Evolutionary conservation across 2,888 invertebrate species (phyloP), one percentile per base, ranked within the genome.

Genomic region (Allygus modestus): DNA sequence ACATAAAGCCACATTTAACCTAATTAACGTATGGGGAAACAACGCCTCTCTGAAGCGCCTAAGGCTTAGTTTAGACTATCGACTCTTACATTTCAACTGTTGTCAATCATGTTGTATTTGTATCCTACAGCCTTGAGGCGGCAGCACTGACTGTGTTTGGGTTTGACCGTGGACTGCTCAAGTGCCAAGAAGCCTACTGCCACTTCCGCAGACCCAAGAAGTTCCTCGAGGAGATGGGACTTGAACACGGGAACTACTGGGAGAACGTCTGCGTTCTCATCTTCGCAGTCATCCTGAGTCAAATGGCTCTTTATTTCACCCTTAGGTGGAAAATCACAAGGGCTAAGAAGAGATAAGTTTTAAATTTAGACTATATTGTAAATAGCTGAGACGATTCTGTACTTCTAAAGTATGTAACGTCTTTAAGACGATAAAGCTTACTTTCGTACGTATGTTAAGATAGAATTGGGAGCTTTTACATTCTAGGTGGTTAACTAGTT

Each of bases 121-220:
- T n/a, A n/a, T n/a, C n/a, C n/a, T n/a, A 61, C 28, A 71, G 82
- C 51, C 98, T 98, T 91, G 98, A 98, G 91, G 98, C 97, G 5
- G 95, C 96, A 81, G 95, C 98, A 94, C 93, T 97, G 69, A 94
- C 97, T 1, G 95, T 98, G n/a, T 98, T 98, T 89, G 97, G 98
- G 33, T 94, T 95, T 90, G 94, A 95, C 87, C 93, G 98, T 79
- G 94, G 94, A 87, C 95, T 96, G 88, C 91, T 98, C 82, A 93
- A 95, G 87, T 98, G 98, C 90, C 94, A 94, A 58, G 94, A 95
- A 88, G 93, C 93, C 15, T 91, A 90, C 87, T 91, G 91, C 84
- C 90, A 90, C 83, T 90, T 89, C 87, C 81, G 85, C 20, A 69
- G 46, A 23, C 85, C 85, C 5, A 58, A 37, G 51, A 86, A 85